Evolutionary conservation across 2,888 invertebrate species (phyloP), one percentile per base, ranked within the genome.

Genomic region (Brachyptera putata): DNA sequence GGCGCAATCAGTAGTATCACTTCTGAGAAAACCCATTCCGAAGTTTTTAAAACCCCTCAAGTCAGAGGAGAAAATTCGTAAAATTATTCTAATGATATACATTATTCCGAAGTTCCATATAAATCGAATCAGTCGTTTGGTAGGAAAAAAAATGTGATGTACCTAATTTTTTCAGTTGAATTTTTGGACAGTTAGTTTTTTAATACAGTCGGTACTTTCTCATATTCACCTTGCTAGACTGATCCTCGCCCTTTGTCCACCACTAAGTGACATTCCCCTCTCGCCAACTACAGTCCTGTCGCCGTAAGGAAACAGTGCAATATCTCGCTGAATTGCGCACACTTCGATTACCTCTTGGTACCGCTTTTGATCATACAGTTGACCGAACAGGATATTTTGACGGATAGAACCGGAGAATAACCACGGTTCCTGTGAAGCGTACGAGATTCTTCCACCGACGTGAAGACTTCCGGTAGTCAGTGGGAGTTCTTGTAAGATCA

Each of bases 341-440:
- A 80, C 84, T 39, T 76, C 79, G 11, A 88, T 78, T 1, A 84
- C 80, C 53, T 70, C 65, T 18, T 71, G 70, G 65, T 77, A 79
- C 18, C 79, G 76, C 14, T 76, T 69, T 61, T 78, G 75, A 63
- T 84, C 79, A 67, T 80, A 85, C 0, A 80, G 76, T 64, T 81
- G 77, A 0, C 90, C 91, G 71, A 93, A 91, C 11, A 89, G 75
- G 63, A 93, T 87, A 70, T 93, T 93, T 68, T 90, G 86, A 46
- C 84, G 78, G 1, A 93, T 80, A 1, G 85, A 84, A 1, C 83
- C 84, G 0, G 83, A 80, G 66, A 86, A 86, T 1, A 86, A 73
- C 91, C 92, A 93, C 0, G 92, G 84, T 67, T 91, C 87, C 74
- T 91, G 91, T 11, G 49, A 50, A 30, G 49, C 85, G 70, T 89